phyloP scores from a whole-genome alignment of 2,888 invertebrate species.

The Axea sp. region DNA sequence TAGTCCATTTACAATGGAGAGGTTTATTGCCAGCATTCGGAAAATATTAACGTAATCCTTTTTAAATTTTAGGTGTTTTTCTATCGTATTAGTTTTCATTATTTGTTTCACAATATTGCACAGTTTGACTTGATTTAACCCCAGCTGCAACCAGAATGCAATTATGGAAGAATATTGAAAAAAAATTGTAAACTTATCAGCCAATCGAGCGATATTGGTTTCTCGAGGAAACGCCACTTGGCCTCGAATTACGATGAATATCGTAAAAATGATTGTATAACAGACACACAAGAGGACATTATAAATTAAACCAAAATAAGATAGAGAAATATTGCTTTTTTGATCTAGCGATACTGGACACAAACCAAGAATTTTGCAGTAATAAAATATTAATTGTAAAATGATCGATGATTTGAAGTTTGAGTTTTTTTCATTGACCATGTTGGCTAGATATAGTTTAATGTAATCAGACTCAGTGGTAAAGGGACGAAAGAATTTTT shows the following conservation, averaged over 20 bases:
- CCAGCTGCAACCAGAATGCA: slow-evolving; percentile 42
- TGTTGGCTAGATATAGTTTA: slow-evolving; percentile 21
- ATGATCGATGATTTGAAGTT: neutral
- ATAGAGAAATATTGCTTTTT: slow-evolving; percentile 8
- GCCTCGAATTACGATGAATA: slow-evolving; percentile 9
- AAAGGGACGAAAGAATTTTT: no score
- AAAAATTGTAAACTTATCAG: slow-evolving; percentile 36
- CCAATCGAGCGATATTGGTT: slow-evolving; percentile 36
- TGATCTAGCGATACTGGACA: slow-evolving; percentile 38
- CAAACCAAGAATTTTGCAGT: slow-evolving; percentile 43
- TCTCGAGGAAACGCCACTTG: slow-evolving; percentile 15
- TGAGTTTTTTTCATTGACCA: slow-evolving; percentile 40
- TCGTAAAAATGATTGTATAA: slow-evolving; percentile 22
- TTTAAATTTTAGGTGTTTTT: slow-evolving; percentile 20
- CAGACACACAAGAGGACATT: slow-evolving; percentile 29
- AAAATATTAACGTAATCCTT: neutral
- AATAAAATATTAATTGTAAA: slow-evolving; percentile 40
- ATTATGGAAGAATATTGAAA: slow-evolving; percentile 36
- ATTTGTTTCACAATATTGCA: slow-evolving; percentile 11
- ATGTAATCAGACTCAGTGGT: neutral
- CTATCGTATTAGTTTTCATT: neutral
- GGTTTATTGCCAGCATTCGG: neutral
- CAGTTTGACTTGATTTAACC: slow-evolving; percentile 26
- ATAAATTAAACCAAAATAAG: slow-evolving; percentile 23
- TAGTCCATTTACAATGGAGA: slow-evolving; percentile 14